Evolutionary conservation across 35 echinoderm and acorn worm species (phyloP).

Genomic region (Heliocidaris tuberculata): DNA sequence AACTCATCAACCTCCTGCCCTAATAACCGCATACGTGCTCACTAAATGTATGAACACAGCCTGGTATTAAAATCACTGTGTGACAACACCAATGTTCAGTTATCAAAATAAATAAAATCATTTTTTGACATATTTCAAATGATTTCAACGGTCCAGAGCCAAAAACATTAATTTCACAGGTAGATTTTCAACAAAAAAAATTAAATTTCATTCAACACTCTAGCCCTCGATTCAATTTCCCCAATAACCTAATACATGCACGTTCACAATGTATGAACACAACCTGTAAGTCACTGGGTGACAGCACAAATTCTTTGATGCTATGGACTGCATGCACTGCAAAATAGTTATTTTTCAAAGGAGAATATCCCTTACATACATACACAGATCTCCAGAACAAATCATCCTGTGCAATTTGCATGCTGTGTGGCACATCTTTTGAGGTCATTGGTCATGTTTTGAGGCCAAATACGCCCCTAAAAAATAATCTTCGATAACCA

Average conservation of each 20-base stretch:
- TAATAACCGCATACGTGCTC: neutral
- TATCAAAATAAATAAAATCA: too few relatives aligned
- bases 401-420: neutral
- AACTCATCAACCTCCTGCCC: neutral
- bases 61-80: too few relatives aligned
- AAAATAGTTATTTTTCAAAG: conserved; percentile 6
- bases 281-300: too few relatives aligned
- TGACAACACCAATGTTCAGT: too few relatives aligned
- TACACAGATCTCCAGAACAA: neutral
- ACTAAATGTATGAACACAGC: neutral
- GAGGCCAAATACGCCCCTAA: neutral
- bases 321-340: neutral
- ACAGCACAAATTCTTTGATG: too few relatives aligned
- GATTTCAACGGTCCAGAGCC: too few relatives aligned
- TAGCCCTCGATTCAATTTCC: too few relatives aligned
- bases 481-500: neutral
- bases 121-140: too few relatives aligned
- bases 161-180: too few relatives aligned
- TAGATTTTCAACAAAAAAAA: too few relatives aligned
- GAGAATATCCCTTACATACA: neutral
- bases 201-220: too few relatives aligned
- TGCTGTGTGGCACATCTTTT: neutral
- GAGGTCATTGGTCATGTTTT: neutral
- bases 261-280: neutral
- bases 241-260: neutral